phyloP scores from a whole-genome alignment of 1,140 invertebrate species.

The Anadara kagoshimensis region DNA sequence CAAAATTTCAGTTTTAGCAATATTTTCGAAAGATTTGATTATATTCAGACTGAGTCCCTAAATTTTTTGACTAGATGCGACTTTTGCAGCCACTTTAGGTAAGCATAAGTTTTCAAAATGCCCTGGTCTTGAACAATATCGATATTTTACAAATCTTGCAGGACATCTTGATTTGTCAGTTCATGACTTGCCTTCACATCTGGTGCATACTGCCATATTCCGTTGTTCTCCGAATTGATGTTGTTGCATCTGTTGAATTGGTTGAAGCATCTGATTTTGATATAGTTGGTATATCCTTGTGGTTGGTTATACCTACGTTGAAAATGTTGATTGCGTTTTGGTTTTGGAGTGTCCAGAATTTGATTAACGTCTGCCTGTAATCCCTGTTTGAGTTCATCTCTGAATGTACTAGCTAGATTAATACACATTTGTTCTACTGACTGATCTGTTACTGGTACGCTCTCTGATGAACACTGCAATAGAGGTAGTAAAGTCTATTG shows the following conservation, averaged over 20 bases:
- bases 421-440: not conserved
- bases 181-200: not conserved
- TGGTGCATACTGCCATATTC: not conserved
- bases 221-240: not conserved
- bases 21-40: not conserved
- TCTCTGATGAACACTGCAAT: not conserved
- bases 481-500: not conserved
- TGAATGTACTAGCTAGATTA: not conserved
- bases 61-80: not conserved
- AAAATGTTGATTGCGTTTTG: no score
- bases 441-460: not conserved
- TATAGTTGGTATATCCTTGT: no score
- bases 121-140: not conserved
- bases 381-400: no score
- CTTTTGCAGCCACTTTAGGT: not conserved
- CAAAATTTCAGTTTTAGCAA: no score
- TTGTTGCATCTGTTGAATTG: no score
- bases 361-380: not conserved
- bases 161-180: conserved; percentile 2
- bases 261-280: no score
- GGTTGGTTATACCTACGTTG: no score
- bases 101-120: conserved; percentile 8
- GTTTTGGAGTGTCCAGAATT: not conserved
- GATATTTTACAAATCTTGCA: not conserved
- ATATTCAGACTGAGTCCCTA: not conserved